phyloP scores from a whole-genome alignment of 2,888 invertebrate genomes.

The Polymixis flavicincta region DNA sequence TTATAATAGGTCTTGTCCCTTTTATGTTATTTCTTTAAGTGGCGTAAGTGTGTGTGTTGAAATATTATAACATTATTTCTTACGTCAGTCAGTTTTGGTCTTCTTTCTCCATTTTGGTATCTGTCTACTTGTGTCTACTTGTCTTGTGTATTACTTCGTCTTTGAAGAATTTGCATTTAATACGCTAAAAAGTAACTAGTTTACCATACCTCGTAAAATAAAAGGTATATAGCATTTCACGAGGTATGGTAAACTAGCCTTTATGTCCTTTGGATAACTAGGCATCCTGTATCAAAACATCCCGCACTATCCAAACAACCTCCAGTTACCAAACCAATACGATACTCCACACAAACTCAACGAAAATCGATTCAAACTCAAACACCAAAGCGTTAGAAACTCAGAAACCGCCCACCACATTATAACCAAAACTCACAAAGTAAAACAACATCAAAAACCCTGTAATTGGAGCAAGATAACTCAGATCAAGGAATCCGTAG shows the following conservation, averaged over 20 bases:
- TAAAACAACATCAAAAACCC: conserved; percentile 55
- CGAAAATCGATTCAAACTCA: conserved; percentile 30
- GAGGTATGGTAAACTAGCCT: too few relatives aligned
- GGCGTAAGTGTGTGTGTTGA: not conserved
- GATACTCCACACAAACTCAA: not conserved
- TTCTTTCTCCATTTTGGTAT: too few relatives aligned
- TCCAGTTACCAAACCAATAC: not conserved
- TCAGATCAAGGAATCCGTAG: conserved; percentile 54
- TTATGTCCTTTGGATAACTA: too few relatives aligned
- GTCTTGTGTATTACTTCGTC: too few relatives aligned
- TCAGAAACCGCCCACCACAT: conserved; percentile 20
- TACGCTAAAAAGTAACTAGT: too few relatives aligned
- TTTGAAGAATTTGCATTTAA: too few relatives aligned
- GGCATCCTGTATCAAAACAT: not conserved
- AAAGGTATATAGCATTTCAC: too few relatives aligned
- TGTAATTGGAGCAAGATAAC: conserved; percentile 70
- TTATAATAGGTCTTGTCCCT: conserved; percentile 13
- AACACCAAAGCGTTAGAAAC: conserved; percentile 27
- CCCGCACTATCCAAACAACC: not conserved
- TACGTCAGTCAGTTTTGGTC: too few relatives aligned
- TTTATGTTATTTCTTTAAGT: conserved; percentile 18
- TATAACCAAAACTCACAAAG: conserved; percentile 40
- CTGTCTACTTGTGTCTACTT: too few relatives aligned
- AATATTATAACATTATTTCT: too few relatives aligned
- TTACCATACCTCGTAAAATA: too few relatives aligned